Evolutionary conservation across 2,797 vertebrate genomes (phyloP).

Genomic region (Mergus octosetaceus): DNA sequence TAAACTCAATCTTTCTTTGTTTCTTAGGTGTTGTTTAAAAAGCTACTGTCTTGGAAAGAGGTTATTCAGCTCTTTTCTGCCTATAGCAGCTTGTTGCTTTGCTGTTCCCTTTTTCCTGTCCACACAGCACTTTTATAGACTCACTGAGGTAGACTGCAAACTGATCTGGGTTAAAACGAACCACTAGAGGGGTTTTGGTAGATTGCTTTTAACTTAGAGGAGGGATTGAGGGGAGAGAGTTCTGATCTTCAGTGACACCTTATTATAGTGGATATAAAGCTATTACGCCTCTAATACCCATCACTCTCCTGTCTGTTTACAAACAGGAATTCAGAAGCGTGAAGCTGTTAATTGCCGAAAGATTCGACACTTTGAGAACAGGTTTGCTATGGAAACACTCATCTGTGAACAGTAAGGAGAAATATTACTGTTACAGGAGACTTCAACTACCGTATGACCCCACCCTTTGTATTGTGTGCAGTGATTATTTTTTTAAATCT

Average conservation of each 20-base stretch:
- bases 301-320: neutral
- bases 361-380: conserved; percentile 92
- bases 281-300: neutral
- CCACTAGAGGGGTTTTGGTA: neutral
- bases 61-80: neutral
- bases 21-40: neutral
- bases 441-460: conserved; percentile 67
- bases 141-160: neutral
- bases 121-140: neutral
- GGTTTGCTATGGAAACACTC: conserved; percentile 88
- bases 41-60: neutral
- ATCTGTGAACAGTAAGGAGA: conserved; percentile 87
- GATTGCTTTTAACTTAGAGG: neutral
- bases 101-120: rapidly evolving
- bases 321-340: conserved; percentile 93
- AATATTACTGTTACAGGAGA: conserved; percentile 41
- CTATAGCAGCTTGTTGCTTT: neutral
- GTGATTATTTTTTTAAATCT: conserved; percentile 80
- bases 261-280: neutral
- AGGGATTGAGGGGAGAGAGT: neutral
- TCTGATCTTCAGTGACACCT: neutral
- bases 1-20: neutral
- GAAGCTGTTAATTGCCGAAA: conserved; percentile 86
- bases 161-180: neutral
- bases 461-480: conserved; percentile 81